Percentiles rank a stretch among this genome's conserved stretches.
Conservation (phyloP, 2,113 vertebrate species). For the Cygnus buccinator region DNA sequence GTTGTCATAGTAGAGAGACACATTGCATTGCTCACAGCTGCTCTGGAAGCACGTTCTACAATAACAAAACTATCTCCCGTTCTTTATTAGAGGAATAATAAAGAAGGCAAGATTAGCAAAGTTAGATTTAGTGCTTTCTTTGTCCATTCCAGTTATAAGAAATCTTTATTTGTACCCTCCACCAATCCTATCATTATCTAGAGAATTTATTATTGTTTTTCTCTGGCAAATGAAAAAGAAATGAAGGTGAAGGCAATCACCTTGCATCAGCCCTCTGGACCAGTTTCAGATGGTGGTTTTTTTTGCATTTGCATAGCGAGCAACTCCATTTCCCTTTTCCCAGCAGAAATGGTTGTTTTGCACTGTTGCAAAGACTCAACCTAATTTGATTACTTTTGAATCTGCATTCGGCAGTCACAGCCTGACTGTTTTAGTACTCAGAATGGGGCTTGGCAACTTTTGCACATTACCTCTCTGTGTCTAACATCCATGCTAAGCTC, state of each 20-base stretch:
- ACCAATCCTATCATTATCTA: background rate
- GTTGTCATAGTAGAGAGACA: background rate
- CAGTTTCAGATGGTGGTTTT: background rate
- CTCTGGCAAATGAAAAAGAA: background rate
- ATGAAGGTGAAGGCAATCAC: background rate
- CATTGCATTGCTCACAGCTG: background rate
- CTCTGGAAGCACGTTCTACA: background rate
- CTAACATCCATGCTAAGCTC: conserved; percentile 38
- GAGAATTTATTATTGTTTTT: background rate
- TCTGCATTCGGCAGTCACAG: background rate
- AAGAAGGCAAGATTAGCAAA: background rate
- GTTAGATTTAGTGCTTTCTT: background rate
- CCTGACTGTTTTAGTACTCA: conserved; percentile 19
- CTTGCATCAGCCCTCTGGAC: background rate
- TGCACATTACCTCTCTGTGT: conserved; percentile 8
- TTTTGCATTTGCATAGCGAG: background rate
- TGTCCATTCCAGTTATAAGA: background rate
- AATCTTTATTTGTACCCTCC: background rate
- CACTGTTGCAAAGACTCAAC: background rate
- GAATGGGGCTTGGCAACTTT: conserved; percentile 27
- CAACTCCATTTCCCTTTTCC: background rate
- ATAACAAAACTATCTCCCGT: background rate
- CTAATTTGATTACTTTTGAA: background rate
- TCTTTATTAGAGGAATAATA: background rate
- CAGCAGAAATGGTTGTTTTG: background rate